Conservation (phyloP, 1,140 invertebrate genomes). For the Diuraphis noxia region DNA sequence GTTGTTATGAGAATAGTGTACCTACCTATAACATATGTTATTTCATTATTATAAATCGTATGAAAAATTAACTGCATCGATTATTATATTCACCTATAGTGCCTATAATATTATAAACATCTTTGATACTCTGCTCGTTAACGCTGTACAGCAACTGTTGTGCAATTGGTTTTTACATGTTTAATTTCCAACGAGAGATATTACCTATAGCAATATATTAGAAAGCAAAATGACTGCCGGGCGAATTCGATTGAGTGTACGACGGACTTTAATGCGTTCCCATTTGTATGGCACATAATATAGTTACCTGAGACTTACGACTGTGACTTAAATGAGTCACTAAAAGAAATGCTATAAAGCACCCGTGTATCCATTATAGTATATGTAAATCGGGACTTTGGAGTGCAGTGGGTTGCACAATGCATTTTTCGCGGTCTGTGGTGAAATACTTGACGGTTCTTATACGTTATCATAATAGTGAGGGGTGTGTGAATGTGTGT, state of each 20-base stretch:
- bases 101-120: not conserved
- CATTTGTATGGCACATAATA: not conserved
- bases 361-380: not conserved
- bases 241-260: conserved; percentile 17
- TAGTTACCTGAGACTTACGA: not conserved
- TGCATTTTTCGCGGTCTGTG: not conserved
- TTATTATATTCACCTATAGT: not conserved
- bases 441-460: not conserved
- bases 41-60: not conserved
- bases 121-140: not conserved
- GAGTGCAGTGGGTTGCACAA: conserved; percentile 19
- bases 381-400: not conserved
- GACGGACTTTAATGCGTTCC: not conserved
- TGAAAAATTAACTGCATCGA: not conserved
- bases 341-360: not conserved
- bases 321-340: conserved; percentile 13
- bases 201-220: conserved; percentile 12
- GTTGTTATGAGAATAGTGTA: too few relatives aligned
- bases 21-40: not conserved
- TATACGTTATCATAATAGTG: not conserved
- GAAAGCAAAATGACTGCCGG: conserved; percentile 26
- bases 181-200: not conserved
- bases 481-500: not conserved
- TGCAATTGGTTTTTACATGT: not conserved
- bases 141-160: not conserved